Conservation (phyloP, 2,113 vertebrate species). For the Vimba vimba region DNA sequence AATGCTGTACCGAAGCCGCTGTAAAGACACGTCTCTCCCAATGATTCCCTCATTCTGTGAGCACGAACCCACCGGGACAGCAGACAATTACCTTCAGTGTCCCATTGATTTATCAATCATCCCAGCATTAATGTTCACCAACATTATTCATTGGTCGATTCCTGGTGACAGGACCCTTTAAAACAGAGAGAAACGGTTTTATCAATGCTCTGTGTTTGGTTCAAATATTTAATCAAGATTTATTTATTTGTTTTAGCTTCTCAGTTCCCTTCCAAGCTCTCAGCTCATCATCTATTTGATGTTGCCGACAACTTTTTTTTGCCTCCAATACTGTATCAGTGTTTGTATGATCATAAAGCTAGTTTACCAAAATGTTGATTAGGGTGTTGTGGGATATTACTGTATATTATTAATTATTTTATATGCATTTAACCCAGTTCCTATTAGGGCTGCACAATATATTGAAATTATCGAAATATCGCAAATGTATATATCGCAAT, state of each 20-base stretch:
- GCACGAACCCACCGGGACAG: slow-evolving; percentile 12
- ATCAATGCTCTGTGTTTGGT: background rate
- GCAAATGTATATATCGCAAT: no score
- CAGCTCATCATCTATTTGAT: background rate
- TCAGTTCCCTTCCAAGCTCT: background rate
- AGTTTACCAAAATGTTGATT: no score
- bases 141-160: background rate
- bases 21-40: slow-evolving; percentile 14
- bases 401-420: no score
- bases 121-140: background rate
- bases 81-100: slow-evolving; percentile 33
- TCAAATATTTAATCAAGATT: background rate
- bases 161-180: background rate
- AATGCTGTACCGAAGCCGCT: slow-evolving; percentile 28
- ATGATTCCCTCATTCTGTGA: background rate
- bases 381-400: no score
- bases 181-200: background rate
- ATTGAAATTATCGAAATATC: no score
- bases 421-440: no score
- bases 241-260: background rate
- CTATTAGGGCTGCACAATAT: no score
- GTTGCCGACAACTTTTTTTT: background rate
- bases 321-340: no score
- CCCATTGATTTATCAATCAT: slow-evolving; percentile 42
- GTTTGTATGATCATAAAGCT: no score